Conservation (phyloP, 2,113 vertebrate genomes). For the Cnemophilus loriae region DNA sequence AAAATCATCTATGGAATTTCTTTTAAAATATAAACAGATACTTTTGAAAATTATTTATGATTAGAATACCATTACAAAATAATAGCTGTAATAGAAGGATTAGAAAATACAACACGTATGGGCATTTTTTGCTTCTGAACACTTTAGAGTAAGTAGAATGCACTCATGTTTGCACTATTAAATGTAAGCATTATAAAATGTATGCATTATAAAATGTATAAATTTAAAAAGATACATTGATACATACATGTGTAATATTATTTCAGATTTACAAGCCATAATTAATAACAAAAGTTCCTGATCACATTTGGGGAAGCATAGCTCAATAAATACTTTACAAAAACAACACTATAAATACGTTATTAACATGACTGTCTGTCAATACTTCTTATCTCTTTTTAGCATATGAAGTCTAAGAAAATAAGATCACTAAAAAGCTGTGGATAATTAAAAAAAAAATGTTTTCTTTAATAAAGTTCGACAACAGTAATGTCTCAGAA, state of each 20-base stretch:
- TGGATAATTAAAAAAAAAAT: not conserved
- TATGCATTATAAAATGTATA: not conserved
- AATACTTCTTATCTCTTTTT: not conserved
- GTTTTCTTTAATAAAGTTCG: not conserved
- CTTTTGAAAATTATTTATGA: not conserved
- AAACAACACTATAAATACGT: not conserved
- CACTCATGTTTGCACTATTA: not conserved
- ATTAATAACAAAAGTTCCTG: not conserved
- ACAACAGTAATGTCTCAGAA: not conserved
- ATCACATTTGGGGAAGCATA: fast-evolving
- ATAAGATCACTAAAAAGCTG: not conserved
- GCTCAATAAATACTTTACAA: not conserved
- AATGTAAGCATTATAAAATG: fast-evolving
- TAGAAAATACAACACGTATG: not conserved
- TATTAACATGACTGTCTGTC: not conserved
- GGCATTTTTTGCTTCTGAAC: not conserved
- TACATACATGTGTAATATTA: not conserved
- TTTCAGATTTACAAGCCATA: not conserved
- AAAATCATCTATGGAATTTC: not conserved
- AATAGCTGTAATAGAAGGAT: not conserved
- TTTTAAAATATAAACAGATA: not conserved
- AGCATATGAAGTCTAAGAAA: not conserved
- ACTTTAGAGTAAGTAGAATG: not conserved
- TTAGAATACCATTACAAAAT: not conserved
- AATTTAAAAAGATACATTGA: not conserved